phyloP scores from a whole-genome alignment of 2,113 vertebrate species.

The Caretta caretta region DNA sequence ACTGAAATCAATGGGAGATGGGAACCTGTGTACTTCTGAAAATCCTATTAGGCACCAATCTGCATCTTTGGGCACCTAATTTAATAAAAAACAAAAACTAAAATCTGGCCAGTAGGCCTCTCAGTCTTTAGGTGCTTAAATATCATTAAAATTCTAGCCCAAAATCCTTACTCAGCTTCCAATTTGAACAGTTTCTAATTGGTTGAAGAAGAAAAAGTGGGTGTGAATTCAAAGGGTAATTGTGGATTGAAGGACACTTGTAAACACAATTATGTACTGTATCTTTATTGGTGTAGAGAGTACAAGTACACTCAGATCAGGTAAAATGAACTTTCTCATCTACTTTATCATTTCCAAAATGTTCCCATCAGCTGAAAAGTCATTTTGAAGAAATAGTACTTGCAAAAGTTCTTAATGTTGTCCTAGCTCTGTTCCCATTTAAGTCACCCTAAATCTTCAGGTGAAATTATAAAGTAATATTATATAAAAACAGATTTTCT shows the following conservation, averaged over 20 bases:
- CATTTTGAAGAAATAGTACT: background rate
- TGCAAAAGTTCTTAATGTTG: background rate
- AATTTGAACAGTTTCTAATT: background rate
- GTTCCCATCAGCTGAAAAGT: background rate
- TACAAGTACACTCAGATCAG: background rate
- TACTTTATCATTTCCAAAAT: background rate
- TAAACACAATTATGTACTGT: background rate
- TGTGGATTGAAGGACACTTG: too few species aligned
- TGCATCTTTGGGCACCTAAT: background rate
- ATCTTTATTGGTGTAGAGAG: background rate
- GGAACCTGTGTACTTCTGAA: background rate
- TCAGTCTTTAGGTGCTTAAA: background rate
- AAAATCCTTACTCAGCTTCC: fast-evolving
- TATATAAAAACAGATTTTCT: background rate
- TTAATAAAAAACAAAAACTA: too few species aligned
- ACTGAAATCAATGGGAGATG: background rate
- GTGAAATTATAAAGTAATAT: too few species aligned
- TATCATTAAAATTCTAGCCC: background rate
- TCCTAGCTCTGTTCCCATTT: background rate
- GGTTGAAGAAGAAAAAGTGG: background rate
- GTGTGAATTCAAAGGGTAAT: too few species aligned
- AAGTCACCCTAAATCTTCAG: background rate
- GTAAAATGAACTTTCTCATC: background rate
- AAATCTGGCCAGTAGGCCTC: too few species aligned
- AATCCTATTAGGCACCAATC: background rate